A percentile compares a stretch with the other conserved stretches of the same genome.
Conservation (phyloP, 2,888 invertebrate genomes). For the Macaria notata region DNA sequence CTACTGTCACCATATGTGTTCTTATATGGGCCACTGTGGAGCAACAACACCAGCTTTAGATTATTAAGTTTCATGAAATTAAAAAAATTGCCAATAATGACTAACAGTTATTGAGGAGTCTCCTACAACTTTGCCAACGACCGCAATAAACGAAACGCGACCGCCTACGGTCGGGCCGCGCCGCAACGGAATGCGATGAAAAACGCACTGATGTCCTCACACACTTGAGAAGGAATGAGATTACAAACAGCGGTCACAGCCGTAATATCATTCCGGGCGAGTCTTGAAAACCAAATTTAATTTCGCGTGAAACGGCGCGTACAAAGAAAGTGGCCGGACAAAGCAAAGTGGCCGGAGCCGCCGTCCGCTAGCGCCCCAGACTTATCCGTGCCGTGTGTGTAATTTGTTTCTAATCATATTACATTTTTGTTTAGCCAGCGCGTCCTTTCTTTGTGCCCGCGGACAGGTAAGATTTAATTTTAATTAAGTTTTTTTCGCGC, state of each 20-base stretch:
- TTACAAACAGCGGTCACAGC: constrained; percentile 70
- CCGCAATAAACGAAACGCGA: constrained; percentile 69
- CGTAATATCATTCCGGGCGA: constrained; percentile 80
- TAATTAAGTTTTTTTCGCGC: constrained; percentile 40
- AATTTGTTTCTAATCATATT: constrained; percentile 79
- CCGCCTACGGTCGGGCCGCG: constrained; percentile 44
- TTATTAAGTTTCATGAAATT: too few species aligned
- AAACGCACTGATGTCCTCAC: constrained; percentile 78
- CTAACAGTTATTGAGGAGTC: too few species aligned
- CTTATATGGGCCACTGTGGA: too few species aligned
- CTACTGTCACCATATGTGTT: too few species aligned
- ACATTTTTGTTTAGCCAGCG: constrained; percentile 57
- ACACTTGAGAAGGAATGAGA: constrained; percentile 79
- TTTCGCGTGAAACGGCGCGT: constrained; percentile 80
- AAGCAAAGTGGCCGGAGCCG: constrained; percentile 64
- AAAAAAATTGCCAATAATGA: too few species aligned
- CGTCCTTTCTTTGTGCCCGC: constrained; percentile 44
- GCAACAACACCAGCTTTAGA: too few species aligned
- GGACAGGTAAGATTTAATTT: constrained; percentile 50
- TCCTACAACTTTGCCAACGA: too few species aligned
- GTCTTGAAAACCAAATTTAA: constrained; percentile 82
- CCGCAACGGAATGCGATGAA: constrained; percentile 80
- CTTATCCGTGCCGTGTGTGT: constrained; percentile 62
- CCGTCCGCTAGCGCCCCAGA: constrained; percentile 65
- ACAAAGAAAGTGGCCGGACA: constrained; percentile 79